A percentile compares a stretch with the other conserved stretches of the same genome.
phyloP scores from a whole-genome alignment of 2,888 invertebrate genomes.

The Tenthredo livida region DNA sequence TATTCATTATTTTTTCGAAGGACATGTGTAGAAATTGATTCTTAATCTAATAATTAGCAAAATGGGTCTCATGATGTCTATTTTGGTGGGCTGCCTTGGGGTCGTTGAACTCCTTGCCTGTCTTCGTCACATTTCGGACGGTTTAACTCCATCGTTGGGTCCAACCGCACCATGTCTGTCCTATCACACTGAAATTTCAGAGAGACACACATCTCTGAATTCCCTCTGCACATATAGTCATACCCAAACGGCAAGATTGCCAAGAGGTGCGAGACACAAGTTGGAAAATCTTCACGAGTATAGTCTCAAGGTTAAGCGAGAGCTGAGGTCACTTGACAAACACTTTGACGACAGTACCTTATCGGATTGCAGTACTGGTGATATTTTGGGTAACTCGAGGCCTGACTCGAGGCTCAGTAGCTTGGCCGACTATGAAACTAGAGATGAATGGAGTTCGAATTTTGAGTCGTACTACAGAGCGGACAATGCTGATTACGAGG shows the following conservation, averaged over 20 bases:
- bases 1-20: neutral
- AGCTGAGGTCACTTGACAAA: slow-evolving; percentile 67
- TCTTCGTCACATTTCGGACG: slow-evolving; percentile 68
- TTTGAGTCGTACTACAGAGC: slow-evolving; percentile 28
- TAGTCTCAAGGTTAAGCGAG: slow-evolving; percentile 70
- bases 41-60: slow-evolving; percentile 59
- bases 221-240: slow-evolving; percentile 71
- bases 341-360: slow-evolving; percentile 67
- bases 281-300: slow-evolving; percentile 75
- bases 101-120: slow-evolving; percentile 85
- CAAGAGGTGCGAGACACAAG: slow-evolving; percentile 67
- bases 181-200: slow-evolving; percentile 58
- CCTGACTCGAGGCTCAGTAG: slow-evolving; percentile 67
- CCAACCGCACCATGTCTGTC: slow-evolving; percentile 66
- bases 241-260: slow-evolving; percentile 64
- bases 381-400: slow-evolving; percentile 65
- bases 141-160: slow-evolving; percentile 63
- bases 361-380: slow-evolving; percentile 69
- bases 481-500: neutral
- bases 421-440: slow-evolving; percentile 48
- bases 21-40: neutral
- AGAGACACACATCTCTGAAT: slow-evolving; percentile 68
- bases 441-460: slow-evolving; percentile 54
- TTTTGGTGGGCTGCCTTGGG: slow-evolving; percentile 88
- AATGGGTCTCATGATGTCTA: slow-evolving; percentile 88